These are phyloP conservation scores for zebrafish (Danio rerio) DNA, from an alignment of 2,113 vertebrate species.

Conservation along the genomic window GRCz12tu NC_133198.1:9510001-9510500, in stretches of 20 bases:
- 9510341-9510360: too few relatives aligned
- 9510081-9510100: background rate
- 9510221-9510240: constrained; percentile 10
- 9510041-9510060: background rate
- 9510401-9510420: too few relatives aligned
- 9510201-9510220: constrained; percentile 5
- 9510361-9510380: too few relatives aligned
- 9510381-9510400: too few relatives aligned
- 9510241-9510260: constrained; percentile 22
- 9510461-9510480: too few relatives aligned
- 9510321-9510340: too few relatives aligned
- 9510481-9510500: too few relatives aligned
- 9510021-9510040: background rate
- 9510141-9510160: background rate
- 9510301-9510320: too few relatives aligned
- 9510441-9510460: too few relatives aligned
- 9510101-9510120: constrained; percentile 15
- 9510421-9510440: too few relatives aligned
- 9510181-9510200: constrained; percentile 11
- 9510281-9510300: constrained; percentile 9
- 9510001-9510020: constrained; percentile 22
- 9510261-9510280: constrained; percentile 8
- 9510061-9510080: constrained; percentile 13
- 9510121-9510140: background rate
- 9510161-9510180: background rate